Evolutionary conservation across 2,113 vertebrate species (phyloP).

Genomic region (Cryptotis parvus): DNA sequence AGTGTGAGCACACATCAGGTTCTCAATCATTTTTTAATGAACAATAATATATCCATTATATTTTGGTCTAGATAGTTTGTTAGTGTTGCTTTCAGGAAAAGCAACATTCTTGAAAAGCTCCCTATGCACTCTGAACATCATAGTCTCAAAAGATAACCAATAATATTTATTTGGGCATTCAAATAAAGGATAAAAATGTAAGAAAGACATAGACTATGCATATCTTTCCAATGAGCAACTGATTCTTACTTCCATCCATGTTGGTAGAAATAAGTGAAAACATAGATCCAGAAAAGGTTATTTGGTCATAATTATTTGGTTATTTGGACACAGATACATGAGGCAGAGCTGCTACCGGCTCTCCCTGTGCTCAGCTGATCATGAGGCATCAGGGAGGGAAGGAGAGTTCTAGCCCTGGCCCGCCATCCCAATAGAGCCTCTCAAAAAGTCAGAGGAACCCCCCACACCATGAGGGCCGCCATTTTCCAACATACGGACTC

Average conservation of each 20-base stretch:
- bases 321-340: too few relatives aligned
- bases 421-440: too few relatives aligned
- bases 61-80: not conserved
- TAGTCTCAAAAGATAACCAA: not conserved
- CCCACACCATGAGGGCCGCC: too few relatives aligned
- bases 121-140: too few relatives aligned
- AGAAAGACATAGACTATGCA: not conserved
- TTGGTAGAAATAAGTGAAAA: not conserved
- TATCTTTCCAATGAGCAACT: not conserved
- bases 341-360: too few relatives aligned
- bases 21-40: not conserved
- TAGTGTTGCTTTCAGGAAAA: not conserved
- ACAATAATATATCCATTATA: not conserved
- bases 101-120: not conserved
- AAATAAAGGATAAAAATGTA: too few relatives aligned
- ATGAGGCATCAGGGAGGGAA: too few relatives aligned
- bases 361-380: too few relatives aligned
- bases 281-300: not conserved
- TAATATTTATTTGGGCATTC: not conserved
- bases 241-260: not conserved
- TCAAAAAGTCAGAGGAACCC: too few relatives aligned
- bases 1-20: not conserved
- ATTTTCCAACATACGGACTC: too few relatives aligned
- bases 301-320: too few relatives aligned
- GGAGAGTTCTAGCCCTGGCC: too few relatives aligned